Base-by-base conservation (phyloP, 2,797 vertebrate species). In the Sebastolobus alascanus region DNA sequence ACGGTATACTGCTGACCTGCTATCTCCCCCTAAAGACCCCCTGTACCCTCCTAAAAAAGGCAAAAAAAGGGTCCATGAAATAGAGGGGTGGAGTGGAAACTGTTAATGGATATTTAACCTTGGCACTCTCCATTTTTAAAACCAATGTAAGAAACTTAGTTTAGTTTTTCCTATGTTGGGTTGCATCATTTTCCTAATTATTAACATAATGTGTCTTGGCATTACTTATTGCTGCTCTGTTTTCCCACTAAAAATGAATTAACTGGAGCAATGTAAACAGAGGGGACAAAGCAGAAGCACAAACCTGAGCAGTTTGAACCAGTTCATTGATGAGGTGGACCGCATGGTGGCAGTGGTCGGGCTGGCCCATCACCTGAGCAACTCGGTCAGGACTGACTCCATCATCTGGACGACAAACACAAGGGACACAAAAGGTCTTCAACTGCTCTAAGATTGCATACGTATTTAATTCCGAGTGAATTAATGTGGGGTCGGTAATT, bases 281-380 rank as follows among this genome's bases (percentile, higher is more conserved):
- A 38, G 6, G 2, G n/a, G 43, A 60, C 50, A 70, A 55, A 69
- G 11, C n/a, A 46, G 29, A 11, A 18, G 6, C 37, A 76, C 71
- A 40, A 67, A 99, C 99, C 97, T 99, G 99, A 84, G 98, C 98
- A 0, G 98, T 99, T 10, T 99, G 96, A 72, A 99, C 98, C 73
- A 99, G 96, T 84, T 99, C 98, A 1, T 95, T 97, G 95, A 99
- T 99, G 95, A 99, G 96, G 82, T 99, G 98, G 5, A 98, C 97
- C 0, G 99, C 99, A 0, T 99, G 98, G 82, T 99, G 98, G 96
- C 99, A 99, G 88, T 98, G 95, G 18, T 99, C 98, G 0, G 97
- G 96, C 92, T 98, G 98, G 7, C 99, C 99, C 97, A 99, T 99
- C 93, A 99, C 97, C 94, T 99, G 98, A 1, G 99, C 99, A 0